Conservation (phyloP, 2,888 invertebrate species). For the Caprella mutica region DNA sequence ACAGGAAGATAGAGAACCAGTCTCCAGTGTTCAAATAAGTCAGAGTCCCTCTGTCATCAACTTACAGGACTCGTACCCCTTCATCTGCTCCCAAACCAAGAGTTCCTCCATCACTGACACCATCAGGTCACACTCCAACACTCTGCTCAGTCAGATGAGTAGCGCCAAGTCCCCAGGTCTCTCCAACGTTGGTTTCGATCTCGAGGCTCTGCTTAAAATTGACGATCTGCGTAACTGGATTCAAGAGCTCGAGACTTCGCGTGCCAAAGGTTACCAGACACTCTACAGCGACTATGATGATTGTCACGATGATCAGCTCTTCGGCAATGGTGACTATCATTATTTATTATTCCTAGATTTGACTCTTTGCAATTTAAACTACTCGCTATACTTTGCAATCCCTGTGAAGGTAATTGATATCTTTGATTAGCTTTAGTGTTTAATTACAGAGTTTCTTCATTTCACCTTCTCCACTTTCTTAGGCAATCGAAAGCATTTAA, state of each 20-base stretch:
- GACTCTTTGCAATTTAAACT: too few relatives aligned
- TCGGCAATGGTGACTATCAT: too few relatives aligned
- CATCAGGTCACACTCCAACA: conserved; percentile 2
- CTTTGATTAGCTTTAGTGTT: too few relatives aligned
- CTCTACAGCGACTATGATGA: conserved; percentile 34
- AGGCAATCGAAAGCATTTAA: too few relatives aligned
- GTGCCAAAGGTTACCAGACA: conserved; percentile 27
- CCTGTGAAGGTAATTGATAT: too few relatives aligned
- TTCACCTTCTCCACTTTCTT: too few relatives aligned
- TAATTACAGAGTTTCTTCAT: too few relatives aligned
- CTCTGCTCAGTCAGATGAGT: conserved; percentile 2
- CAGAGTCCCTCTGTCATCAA: neutral
- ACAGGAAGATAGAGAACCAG: too few relatives aligned
- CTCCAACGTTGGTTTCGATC: conserved; percentile 16
- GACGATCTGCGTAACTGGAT: conserved; percentile 30
- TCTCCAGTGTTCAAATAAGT: too few relatives aligned
- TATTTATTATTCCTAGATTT: too few relatives aligned
- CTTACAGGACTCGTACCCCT: conserved; percentile 5
- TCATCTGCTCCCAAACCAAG: neutral
- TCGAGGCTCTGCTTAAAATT: conserved; percentile 28
- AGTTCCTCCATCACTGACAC: neutral
- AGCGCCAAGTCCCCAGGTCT: neutral
- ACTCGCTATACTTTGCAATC: too few relatives aligned
- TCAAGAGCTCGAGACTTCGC: conserved; percentile 28
- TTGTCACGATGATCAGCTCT: conserved; percentile 5